Evolutionary conservation across 2,113 vertebrate genomes (phyloP).

Genomic region (Columba livia): DNA sequence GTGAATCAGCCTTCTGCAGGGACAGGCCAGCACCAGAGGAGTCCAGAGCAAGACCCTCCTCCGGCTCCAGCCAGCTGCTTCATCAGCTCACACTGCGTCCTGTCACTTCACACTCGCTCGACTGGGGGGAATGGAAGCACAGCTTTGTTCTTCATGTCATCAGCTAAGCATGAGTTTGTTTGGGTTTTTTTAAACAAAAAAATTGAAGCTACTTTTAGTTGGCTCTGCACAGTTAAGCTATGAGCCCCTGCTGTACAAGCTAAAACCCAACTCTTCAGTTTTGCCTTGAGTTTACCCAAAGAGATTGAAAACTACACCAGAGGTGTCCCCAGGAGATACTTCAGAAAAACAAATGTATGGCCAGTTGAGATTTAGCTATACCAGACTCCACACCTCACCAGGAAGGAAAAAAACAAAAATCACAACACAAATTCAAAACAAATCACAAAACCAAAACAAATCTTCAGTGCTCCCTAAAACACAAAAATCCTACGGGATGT

Average conservation of each 20-base stretch:
- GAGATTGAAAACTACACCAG: neutral
- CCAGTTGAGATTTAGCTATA: neutral
- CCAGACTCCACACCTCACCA: neutral
- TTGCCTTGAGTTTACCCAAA: neutral
- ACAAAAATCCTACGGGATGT: neutral
- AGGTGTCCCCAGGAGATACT: neutral
- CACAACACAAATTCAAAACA: neutral
- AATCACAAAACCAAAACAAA: neutral
- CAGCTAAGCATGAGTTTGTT: neutral
- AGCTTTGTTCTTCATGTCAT: neutral
- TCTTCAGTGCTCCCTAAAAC: neutral
- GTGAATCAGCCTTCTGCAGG: neutral
- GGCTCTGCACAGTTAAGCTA: neutral
- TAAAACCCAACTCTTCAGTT: neutral
- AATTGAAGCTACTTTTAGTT: neutral
- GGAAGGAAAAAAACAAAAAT: neutral
- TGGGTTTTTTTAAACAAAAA: neutral
- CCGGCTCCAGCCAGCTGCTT: neutral
- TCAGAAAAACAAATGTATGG: fast-evolving
- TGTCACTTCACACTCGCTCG: neutral
- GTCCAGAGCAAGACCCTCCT: neutral
- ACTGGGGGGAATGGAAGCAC: neutral
- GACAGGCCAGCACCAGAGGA: neutral
- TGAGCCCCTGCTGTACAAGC: neutral
- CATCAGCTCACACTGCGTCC: neutral